Percentiles rank a stretch among this genome's conserved stretches.
Conservation (phyloP, 2,888 invertebrate species). For the Crossocerus cetratus region DNA sequence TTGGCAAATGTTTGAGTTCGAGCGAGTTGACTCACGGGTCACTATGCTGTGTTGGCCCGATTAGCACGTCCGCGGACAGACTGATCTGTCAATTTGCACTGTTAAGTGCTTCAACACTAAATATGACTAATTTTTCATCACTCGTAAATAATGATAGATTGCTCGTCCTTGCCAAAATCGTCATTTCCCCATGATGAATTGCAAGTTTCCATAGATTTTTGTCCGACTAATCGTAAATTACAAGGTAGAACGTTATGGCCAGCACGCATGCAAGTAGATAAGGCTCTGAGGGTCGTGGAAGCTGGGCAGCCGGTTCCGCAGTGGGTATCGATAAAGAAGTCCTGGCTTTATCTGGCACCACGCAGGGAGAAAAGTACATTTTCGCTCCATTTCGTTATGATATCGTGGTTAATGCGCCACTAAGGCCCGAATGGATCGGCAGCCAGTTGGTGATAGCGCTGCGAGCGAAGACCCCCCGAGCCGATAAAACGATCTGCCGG, state of each 20-base stretch:
- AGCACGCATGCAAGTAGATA: too few relatives aligned
- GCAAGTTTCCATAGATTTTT: too few relatives aligned
- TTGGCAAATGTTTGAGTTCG: constrained; percentile 18
- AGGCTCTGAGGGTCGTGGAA: too few relatives aligned
- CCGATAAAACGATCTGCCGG: constrained; percentile 22
- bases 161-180: too few relatives aligned
- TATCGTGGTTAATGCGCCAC: constrained; percentile 13
- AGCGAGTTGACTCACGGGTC: too few relatives aligned
- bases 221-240: too few relatives aligned
- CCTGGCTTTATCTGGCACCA: not conserved
- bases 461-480: not conserved
- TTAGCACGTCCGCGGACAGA: not conserved
- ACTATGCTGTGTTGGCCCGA: constrained; percentile 1
- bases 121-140: too few relatives aligned
- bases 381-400: constrained; percentile 19
- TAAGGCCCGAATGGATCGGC: constrained; percentile 18
- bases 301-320: not conserved
- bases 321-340: not conserved
- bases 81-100: too few relatives aligned
- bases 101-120: too few relatives aligned
- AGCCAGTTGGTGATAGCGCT: constrained; percentile 11
- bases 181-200: too few relatives aligned
- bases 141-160: too few relatives aligned
- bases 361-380: constrained; percentile 7
- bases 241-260: too few relatives aligned